Percentiles rank a stretch among this genome's conserved stretches.
phyloP scores from a whole-genome alignment of 1,140 invertebrate species.

The Nasonia longicornis region DNA sequence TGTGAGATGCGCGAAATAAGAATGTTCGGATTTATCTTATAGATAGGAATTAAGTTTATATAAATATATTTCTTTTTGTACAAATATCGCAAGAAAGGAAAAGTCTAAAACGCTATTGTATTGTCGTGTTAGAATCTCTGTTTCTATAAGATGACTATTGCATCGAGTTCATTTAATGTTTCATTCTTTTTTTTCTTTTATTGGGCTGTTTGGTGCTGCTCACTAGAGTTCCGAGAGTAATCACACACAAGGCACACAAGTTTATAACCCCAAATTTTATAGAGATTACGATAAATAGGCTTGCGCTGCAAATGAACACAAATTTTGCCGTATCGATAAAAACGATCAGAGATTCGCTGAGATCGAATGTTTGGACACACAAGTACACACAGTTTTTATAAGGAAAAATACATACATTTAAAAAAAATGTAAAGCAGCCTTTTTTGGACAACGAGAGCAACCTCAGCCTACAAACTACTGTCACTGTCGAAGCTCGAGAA shows the following conservation, averaged over 20 bases:
- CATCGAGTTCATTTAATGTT: not conserved
- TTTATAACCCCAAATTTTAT: slow-evolving; percentile 31
- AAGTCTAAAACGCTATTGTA: slow-evolving; percentile 20
- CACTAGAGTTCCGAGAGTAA: slow-evolving; percentile 23
- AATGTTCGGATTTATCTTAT: slow-evolving; percentile 24
- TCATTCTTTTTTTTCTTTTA: not conserved
- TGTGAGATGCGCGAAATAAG: slow-evolving; percentile 25
- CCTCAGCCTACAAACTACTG: slow-evolving; percentile 44
- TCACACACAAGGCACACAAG: not conserved
- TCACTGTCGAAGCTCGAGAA: slow-evolving; percentile 43
- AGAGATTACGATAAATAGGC: not conserved
- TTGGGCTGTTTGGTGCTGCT: slow-evolving; percentile 34
- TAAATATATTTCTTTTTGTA: slow-evolving; percentile 45
- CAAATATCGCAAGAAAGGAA: slow-evolving; percentile 39
- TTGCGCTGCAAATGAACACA: slow-evolving; percentile 15
- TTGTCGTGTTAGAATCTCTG: not conserved
- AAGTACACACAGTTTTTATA: slow-evolving; percentile 40
- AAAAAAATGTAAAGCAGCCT: slow-evolving; percentile 29
- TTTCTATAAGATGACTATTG: not conserved
- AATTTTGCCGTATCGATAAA: slow-evolving; percentile 19
- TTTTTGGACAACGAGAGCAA: slow-evolving; percentile 43
- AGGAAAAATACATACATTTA: not conserved
- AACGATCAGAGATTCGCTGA: not conserved
- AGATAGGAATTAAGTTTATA: slow-evolving; percentile 40
- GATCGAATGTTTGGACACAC: not conserved